Base-by-base conservation (phyloP, 2,888 invertebrate species). In the Chydorus sphaericus region DNA sequence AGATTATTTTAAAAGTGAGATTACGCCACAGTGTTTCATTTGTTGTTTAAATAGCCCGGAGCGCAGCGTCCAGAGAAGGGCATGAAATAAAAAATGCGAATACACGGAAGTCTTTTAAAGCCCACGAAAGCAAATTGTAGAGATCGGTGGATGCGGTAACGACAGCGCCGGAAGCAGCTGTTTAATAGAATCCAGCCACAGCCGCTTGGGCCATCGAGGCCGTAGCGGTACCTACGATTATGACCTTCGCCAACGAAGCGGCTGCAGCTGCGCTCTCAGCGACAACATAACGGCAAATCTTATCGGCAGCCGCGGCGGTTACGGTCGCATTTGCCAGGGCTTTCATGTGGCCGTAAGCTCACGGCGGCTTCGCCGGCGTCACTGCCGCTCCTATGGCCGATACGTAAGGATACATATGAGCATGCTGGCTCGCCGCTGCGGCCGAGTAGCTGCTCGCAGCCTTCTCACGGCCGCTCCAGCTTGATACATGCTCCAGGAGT, bases 401-500 rank as follows among this genome's bases (percentile, higher is more conserved):
- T 66, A 90, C 89, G 79, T 90, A 90, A 3, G 90, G 90, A 72
- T 90, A 90, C 89, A 90, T 90, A 76, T 88, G 84, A 66, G 83
- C 79, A 62, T 64, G 61, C 62, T 66, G 61, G 67, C 78, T 77
- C n/a, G n/a, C n/a, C n/a, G n/a, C n/a, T n/a, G n/a, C n/a, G n/a
- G n/a, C n/a, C 65, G 60, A 78, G 75, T 73, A 78, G 81, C 74
- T 67, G 26, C 26, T 26, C 23, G 26, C 44, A 26, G 26, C 44
- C 26, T 23, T 28, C 38, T 60, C 61, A 56, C 74, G 62, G 68
- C 73, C 65, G 72, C 74, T 69, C 77, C 78, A 71, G 68, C 66
- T 78, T 80, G 87, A 78, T 91, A 91, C 80, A 90, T 91, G 69
- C n/a, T n/a, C n/a, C n/a, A n/a, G n/a, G n/a, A n/a, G 90, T 90